Base-by-base conservation (phyloP, 1,140 invertebrate species). In the Hydropsyche tenuis region DNA sequence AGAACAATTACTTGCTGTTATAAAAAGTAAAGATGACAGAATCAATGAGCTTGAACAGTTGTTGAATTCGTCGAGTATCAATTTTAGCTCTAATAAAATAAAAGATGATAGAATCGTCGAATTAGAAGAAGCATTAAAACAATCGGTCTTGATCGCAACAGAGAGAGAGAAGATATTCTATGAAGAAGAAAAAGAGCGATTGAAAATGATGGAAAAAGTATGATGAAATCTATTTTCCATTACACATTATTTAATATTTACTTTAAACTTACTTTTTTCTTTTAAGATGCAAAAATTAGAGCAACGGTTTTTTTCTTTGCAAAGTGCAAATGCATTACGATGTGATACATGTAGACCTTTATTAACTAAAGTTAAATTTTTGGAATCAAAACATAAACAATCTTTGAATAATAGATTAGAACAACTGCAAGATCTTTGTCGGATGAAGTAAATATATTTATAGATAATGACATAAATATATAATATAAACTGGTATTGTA, bases 71-170 rank as follows among this genome's bases (percentile, higher is more conserved):
- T 73, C 76, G n/a, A 71, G 73, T 63, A 60, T 77, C 2, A 27
- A 73, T 46, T 77, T 62, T 64, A 62, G 73, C 12, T 43, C 70
- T 12, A 37, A 73, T 25, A 85, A 86, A 60, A 81, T 86, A 76
- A 81, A 83, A 37, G 84, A 86, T 65, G 80, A 82, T 18, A 86
- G 91, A 69, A 93, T 96, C 76, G 87, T 91, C 77, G 92, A 95
- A 82, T 81, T 96, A 53, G 93, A 95, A 81, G 89, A 93, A 72
- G 93, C 93, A 5, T 82, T 96, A 23, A 87, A 89, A 73, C 89
- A 90, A 78, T 90, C 88, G 25, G 86, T 91, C 42, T 79, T 87
- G 75, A 88, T 91, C 74, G 87, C 89, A 14, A 86, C 87, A 1
- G 88, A 91, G 69, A 83, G 87, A 53, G 90, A 92, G 73, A 85